Percentiles rank a stretch among this genome's conserved stretches.
phyloP scores from a whole-genome alignment of 2,888 invertebrate species.

The Flexamia atlantica region DNA sequence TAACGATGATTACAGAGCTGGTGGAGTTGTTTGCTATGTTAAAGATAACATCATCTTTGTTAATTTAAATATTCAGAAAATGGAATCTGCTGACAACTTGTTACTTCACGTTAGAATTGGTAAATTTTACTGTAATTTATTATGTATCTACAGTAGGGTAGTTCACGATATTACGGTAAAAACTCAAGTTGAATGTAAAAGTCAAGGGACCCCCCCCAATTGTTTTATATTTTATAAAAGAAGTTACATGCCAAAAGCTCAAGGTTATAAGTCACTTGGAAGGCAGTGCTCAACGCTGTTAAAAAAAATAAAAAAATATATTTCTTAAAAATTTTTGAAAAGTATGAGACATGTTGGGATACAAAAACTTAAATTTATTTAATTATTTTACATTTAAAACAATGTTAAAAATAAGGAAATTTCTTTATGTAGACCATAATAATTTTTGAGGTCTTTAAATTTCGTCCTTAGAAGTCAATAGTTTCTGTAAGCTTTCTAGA shows the following conservation, averaged over 20 bases:
- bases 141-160: no score
- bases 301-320: not conserved
- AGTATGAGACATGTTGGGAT: not conserved
- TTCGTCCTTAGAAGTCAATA: conserved; percentile 6
- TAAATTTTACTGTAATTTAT: no score
- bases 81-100: no score
- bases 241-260: not conserved
- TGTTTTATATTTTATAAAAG: not conserved
- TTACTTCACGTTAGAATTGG: no score
- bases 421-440: conserved; percentile 24
- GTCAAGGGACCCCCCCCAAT: not conserved
- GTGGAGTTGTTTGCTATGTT: no score
- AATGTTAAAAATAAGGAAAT: conserved; percentile 14
- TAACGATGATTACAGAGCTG: no score
- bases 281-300: not conserved
- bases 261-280: not conserved
- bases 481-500: conserved; percentile 29
- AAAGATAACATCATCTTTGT: no score
- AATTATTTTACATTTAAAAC: conserved; percentile 23
- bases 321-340: not conserved
- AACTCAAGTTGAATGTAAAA: not conserved
- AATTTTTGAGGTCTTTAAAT: conserved; percentile 27
- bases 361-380: conserved; percentile 20
- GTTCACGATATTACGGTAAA: not conserved
- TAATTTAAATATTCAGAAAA: no score